Evolutionary conservation across 2,797 vertebrate genomes (phyloP).

Genomic region (Labroides dimidiatus): DNA sequence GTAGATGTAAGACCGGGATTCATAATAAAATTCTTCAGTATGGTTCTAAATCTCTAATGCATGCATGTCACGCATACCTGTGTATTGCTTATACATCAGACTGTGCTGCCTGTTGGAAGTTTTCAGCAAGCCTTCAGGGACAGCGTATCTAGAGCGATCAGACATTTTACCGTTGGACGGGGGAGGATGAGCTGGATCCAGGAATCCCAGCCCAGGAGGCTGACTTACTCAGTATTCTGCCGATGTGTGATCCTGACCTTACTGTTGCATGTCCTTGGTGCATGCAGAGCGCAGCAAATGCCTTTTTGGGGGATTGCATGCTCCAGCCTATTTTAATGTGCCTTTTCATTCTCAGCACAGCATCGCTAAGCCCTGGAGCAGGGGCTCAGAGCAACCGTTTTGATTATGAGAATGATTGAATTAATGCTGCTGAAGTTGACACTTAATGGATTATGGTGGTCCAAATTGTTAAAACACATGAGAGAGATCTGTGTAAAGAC

Average conservation of each 20-base stretch:
- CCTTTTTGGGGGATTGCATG: conserved; percentile 79
- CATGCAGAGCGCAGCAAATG: conserved; percentile 78
- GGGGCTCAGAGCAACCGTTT: conserved; percentile 74
- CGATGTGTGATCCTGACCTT: conserved; percentile 81
- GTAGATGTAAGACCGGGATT: not conserved
- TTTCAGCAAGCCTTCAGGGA: conserved; percentile 42
- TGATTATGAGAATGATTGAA: conserved; percentile 79
- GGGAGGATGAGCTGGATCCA: conserved; percentile 54
- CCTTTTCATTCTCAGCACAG: conserved; percentile 72
- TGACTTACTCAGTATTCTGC: conserved; percentile 77
- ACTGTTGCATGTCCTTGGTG: conserved; percentile 83
- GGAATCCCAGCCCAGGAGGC: conserved; percentile 64
- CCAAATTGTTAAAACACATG: conserved; percentile 63
- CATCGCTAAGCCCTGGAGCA: conserved; percentile 65
- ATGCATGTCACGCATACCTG: not conserved
- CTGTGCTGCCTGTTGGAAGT: conserved; percentile 36
- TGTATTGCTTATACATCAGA: conserved; percentile 5
- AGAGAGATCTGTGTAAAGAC: conserved; percentile 67
- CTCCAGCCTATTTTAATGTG: conserved; percentile 78
- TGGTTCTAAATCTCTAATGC: not conserved
- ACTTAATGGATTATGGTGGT: conserved; percentile 74
- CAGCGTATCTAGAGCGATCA: conserved; percentile 50
- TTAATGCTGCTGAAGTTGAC: conserved; percentile 73
- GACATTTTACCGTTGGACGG: conserved; percentile 52
- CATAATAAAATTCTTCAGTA: not conserved